A percentile compares a stretch with the other conserved stretches of the same genome.
These are phyloP conservation scores for Heliconius nattereri DNA, from an alignment of 1,140 invertebrate species.

Conservation along the genomic window DNA sequence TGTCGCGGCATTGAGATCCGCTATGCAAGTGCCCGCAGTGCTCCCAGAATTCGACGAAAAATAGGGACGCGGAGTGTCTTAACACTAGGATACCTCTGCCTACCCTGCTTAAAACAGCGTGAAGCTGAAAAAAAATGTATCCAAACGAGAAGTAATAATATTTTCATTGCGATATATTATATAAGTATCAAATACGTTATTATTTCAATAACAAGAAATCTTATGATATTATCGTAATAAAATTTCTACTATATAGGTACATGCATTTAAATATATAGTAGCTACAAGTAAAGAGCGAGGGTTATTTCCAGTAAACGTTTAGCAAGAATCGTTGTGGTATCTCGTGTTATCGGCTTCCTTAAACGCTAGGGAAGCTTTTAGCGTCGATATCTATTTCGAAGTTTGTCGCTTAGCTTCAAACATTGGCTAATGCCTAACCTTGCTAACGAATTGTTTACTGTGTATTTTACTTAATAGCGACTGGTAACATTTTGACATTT, in stretches of 20 bases:
- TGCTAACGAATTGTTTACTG: not conserved
- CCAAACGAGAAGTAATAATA: no score
- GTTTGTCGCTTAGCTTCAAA: constrained; percentile 17
- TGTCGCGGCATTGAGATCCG: no score
- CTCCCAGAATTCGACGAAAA: no score
- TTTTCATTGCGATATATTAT: not conserved
- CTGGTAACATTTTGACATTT: not conserved
- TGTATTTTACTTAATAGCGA: not conserved
- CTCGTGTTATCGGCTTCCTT: constrained; percentile 25
- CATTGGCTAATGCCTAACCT: constrained; percentile 6
- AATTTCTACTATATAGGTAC: not conserved
- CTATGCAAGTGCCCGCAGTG: no score
- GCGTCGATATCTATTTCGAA: constrained; percentile 17
- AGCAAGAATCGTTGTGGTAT: constrained; percentile 23
- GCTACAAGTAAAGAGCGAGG: not conserved
- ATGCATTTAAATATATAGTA: not conserved
- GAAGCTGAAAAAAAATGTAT: no score
- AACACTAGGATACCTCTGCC: no score
- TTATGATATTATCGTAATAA: not conserved
- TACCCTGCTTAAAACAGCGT: no score
- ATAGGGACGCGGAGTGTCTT: no score
- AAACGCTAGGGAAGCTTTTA: constrained; percentile 25
- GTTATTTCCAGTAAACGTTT: constrained; percentile 1
- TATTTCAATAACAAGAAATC: not conserved
- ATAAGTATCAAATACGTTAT: not conserved